Percentiles rank a stretch among this genome's conserved stretches.
Evolutionary conservation across 2,888 invertebrate genomes (phyloP).

Genomic region (Machimus atricapillus): DNA sequence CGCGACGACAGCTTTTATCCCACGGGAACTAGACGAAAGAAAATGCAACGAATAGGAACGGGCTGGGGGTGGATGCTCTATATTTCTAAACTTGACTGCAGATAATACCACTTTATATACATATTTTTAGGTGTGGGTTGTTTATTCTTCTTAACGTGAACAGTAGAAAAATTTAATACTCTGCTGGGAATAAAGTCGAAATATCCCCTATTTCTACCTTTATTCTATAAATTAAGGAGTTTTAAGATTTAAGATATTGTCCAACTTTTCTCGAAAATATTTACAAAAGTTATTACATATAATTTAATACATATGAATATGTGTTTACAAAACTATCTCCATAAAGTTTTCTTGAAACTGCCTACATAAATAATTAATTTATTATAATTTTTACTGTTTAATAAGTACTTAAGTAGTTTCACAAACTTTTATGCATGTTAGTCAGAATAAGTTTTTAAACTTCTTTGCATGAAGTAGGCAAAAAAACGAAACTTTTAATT

Average conservation of each 20-base stretch:
- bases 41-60: neutral
- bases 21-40: neutral
- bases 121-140: neutral
- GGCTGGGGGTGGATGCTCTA: neutral
- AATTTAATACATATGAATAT: too few species aligned
- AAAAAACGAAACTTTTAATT: too few species aligned
- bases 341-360: too few species aligned
- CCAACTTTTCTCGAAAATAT: neutral
- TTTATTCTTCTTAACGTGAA: neutral
- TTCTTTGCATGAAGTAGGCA: too few species aligned
- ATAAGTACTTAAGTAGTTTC: too few species aligned
- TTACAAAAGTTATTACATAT: neutral
- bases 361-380: too few species aligned
- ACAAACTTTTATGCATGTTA: too few species aligned
- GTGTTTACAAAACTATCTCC: too few species aligned
- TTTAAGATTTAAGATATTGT: too few species aligned
- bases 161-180: neutral
- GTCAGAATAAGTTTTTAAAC: too few species aligned
- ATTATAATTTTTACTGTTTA: too few species aligned
- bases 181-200: neutral
- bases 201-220: neutral
- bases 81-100: neutral
- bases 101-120: neutral
- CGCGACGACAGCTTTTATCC: neutral
- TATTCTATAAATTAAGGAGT: too few species aligned